These are phyloP conservation scores for Hyphantria cunea DNA, from an alignment of 1,140 invertebrate species.

Conservation along the genomic window DNA sequence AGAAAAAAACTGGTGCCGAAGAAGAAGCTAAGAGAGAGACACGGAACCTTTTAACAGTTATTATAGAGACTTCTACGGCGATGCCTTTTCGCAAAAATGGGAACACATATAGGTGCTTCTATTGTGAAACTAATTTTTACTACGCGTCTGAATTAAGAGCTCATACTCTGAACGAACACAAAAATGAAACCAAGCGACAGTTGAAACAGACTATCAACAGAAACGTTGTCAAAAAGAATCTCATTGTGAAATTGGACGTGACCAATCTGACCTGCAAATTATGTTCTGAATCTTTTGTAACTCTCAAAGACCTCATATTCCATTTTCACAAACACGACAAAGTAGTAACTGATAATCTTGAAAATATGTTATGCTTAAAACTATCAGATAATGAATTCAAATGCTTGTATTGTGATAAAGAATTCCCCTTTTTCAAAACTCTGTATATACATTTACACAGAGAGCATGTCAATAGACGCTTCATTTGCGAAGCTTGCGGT, in stretches of 20 bases:
- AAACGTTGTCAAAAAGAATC: not conserved
- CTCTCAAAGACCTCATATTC: conserved; percentile 26
- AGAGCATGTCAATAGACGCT: conserved; percentile 22
- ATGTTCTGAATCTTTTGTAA: conserved; percentile 9
- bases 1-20: not conserved
- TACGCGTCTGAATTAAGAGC: conserved; percentile 26
- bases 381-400: conserved; percentile 28
- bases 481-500: conserved; percentile 30
- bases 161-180: conserved; percentile 25
- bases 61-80: conserved; percentile 21
- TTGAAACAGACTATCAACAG: not conserved
- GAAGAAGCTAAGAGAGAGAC: not conserved
- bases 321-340: conserved; percentile 33
- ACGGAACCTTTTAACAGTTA: not conserved
- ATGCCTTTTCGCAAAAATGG: conserved; percentile 39
- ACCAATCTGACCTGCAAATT: conserved; percentile 30
- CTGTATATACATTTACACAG: conserved; percentile 30
- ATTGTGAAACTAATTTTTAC: conserved; percentile 37
- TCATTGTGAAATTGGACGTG: conserved; percentile 24
- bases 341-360: conserved; percentile 1
- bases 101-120: conserved; percentile 42
- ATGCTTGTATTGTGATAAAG: conserved; percentile 29
- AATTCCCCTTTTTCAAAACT: conserved; percentile 25
- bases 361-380: conserved; percentile 24
- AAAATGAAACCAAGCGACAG: not conserved